Percentiles rank a stretch among this genome's conserved stretches.
These are phyloP conservation scores for Campoletis sonorensis DNA, from an alignment of 1,140 invertebrate species.

Conservation along the genomic window DNA sequence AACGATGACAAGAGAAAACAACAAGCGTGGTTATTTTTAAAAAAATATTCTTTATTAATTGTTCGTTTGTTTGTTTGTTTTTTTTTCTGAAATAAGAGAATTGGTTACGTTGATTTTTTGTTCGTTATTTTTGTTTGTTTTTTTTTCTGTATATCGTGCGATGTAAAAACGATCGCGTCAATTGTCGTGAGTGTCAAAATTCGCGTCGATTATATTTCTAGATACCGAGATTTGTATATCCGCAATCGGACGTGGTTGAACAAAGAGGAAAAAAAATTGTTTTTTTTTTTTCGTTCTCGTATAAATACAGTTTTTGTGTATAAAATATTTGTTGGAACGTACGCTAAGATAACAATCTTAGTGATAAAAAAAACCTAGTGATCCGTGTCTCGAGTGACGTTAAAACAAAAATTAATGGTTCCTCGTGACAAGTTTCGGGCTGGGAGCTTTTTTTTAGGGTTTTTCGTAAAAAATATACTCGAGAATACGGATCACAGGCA, in stretches of 20 bases:
- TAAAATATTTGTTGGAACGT: constrained; percentile 40
- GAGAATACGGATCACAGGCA: constrained; percentile 40
- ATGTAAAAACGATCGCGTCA: constrained; percentile 35
- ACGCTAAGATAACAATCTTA: constrained; percentile 40
- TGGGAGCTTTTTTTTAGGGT: background rate
- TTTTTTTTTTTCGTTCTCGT: background rate
- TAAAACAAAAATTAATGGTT: no score
- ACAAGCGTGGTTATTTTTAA: background rate
- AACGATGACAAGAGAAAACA: no score
- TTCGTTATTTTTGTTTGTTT: constrained; percentile 30
- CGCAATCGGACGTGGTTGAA: constrained; percentile 47
- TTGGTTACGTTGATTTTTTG: constrained; percentile 48
- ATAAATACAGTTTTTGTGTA: constrained; percentile 32
- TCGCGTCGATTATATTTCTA: constrained; percentile 50
- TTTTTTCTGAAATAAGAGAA: constrained; percentile 64
- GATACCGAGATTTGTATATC: constrained; percentile 35
- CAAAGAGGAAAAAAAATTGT: constrained; percentile 39
- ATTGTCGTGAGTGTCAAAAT: constrained; percentile 2
- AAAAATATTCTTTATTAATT: constrained; percentile 47
- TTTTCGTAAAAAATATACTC: constrained; percentile 19
- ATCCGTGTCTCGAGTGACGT: constrained; percentile 12
- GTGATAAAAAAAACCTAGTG: constrained; percentile 38
- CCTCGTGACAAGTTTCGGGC: background rate
- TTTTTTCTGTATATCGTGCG: constrained; percentile 47
- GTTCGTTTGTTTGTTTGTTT: background rate